phyloP scores from a whole-genome alignment of 2,888 invertebrate species.

The Meganola albula region DNA sequence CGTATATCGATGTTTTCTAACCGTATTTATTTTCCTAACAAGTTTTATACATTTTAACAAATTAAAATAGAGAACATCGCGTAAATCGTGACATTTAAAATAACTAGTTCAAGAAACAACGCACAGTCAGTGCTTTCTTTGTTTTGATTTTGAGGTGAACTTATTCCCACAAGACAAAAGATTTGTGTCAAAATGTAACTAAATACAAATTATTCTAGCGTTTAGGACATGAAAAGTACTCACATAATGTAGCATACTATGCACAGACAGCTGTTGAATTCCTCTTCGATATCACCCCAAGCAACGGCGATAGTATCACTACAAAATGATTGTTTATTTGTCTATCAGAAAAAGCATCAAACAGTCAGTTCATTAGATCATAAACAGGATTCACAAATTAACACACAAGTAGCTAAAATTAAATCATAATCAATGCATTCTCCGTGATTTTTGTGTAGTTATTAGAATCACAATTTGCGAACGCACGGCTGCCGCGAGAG shows the following conservation, averaged over 20 bases:
- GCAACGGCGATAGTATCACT: slow-evolving; percentile 60
- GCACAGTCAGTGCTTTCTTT: too few species aligned
- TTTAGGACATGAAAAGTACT: slow-evolving; percentile 39
- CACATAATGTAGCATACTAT: slow-evolving; percentile 71
- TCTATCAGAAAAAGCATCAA: slow-evolving; percentile 26
- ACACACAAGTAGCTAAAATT: slow-evolving; percentile 29
- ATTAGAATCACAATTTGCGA: slow-evolving; percentile 49
- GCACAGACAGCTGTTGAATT: slow-evolving; percentile 61
- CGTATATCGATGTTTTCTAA: too few species aligned
- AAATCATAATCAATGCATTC: slow-evolving; percentile 25
- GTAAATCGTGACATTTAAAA: too few species aligned
- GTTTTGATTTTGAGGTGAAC: too few species aligned
- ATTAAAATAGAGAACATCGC: too few species aligned
- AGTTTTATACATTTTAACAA: too few species aligned
- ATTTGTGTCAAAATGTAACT: too few species aligned
- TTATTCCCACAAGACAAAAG: too few species aligned
- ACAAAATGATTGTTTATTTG: slow-evolving; percentile 52
- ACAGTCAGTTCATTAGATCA: slow-evolving; percentile 20
- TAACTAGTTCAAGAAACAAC: too few species aligned
- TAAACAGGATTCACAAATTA: slow-evolving; percentile 18
- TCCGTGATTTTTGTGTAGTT: slow-evolving; percentile 25
- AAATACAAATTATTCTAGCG: too few species aligned
- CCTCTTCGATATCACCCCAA: slow-evolving; percentile 42
- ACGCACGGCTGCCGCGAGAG: slow-evolving; percentile 66
- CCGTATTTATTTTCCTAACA: too few species aligned